These are phyloP conservation scores for Tupaia tana DNA, from an alignment of 2,113 vertebrate genomes.

Conservation along the genomic window DNA sequence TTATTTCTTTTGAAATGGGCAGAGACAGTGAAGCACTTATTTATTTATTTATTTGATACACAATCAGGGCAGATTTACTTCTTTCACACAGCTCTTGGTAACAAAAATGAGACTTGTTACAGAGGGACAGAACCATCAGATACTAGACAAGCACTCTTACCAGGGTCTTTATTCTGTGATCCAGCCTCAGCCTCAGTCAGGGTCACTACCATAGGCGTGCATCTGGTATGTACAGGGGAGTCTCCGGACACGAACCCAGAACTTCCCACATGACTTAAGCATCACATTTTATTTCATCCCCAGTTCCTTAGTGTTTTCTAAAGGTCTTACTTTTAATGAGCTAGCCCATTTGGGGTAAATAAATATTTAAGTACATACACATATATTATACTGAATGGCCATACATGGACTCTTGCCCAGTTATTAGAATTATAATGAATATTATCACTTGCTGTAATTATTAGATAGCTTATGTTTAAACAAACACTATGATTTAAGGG, in stretches of 20 bases:
- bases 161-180: too few species aligned
- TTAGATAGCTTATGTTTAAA: neutral
- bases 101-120: slow-evolving; percentile 89
- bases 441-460: neutral
- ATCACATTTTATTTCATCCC: too few species aligned
- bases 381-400: neutral
- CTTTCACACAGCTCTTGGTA: slow-evolving; percentile 87
- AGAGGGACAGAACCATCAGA: slow-evolving; percentile 86
- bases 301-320: too few species aligned
- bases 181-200: too few species aligned
- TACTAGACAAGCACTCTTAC: slow-evolving; percentile 58
- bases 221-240: too few species aligned
- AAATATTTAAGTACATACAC: neutral
- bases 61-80: slow-evolving; percentile 85
- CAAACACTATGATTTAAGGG: neutral
- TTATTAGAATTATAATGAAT: neutral
- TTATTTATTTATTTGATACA: slow-evolving; percentile 67
- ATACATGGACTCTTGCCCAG: neutral
- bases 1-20: too few species aligned
- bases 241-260: too few species aligned
- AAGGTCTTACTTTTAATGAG: neutral
- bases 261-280: too few species aligned
- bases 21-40: too few species aligned
- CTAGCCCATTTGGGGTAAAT: neutral
- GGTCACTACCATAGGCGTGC: too few species aligned